Evolutionary conservation across 2,888 invertebrate genomes (phyloP).

Genomic region (Philhelius pedissequus): DNA sequence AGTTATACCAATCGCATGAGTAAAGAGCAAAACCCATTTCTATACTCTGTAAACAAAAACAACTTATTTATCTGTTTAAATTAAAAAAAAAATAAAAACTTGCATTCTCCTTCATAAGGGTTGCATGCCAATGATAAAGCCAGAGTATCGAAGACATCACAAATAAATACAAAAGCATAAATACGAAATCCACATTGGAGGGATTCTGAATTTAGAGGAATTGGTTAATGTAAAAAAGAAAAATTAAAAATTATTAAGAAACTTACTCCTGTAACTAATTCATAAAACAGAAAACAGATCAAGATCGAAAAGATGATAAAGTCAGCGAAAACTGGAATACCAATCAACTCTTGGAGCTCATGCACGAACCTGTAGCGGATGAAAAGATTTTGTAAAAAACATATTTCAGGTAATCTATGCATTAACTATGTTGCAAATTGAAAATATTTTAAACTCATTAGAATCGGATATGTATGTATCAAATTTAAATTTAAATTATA

Average conservation of each 20-base stretch:
- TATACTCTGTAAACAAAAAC: conserved; percentile 68
- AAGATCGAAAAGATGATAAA: conserved; percentile 74
- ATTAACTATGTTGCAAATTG: no score
- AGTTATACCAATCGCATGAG: conserved; percentile 73
- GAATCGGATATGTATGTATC: no score
- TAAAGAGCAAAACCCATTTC: conserved; percentile 71
- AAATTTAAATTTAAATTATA: no score
- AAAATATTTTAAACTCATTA: no score
- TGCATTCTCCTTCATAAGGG: conserved; percentile 71
- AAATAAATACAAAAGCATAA: conserved; percentile 72
- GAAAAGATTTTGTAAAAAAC: background rate
- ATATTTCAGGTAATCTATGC: no score
- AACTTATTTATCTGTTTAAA: background rate
- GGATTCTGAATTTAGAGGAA: conserved; percentile 60
- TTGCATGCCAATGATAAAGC: conserved; percentile 76
- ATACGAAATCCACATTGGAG: conserved; percentile 73
- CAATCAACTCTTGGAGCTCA: conserved; percentile 71
- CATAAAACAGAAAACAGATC: conserved; percentile 74
- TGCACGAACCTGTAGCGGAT: conserved; percentile 55
- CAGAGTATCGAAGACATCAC: conserved; percentile 72
- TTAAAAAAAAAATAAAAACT: conserved; percentile 31
- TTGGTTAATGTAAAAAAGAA: background rate
- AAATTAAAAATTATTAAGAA: background rate
- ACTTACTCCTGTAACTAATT: conserved; percentile 72
- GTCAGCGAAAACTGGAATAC: conserved; percentile 73